Conservation (phyloP, 1,140 invertebrate species). For the Antheraea pernyi region DNA sequence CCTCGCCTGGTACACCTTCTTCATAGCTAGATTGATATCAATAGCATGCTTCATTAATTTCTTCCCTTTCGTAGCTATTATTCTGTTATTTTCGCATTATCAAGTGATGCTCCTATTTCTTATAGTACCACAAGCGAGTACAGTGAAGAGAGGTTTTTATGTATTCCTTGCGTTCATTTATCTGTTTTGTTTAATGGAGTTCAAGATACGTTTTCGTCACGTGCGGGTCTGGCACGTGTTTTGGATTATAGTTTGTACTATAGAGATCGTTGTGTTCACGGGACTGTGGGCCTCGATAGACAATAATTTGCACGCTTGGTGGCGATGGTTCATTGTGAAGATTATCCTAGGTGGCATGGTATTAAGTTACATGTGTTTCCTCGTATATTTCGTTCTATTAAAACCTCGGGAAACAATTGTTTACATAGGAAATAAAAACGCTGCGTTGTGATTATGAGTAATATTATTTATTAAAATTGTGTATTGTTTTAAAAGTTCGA, state of each 20-base stretch:
- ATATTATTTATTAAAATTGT: conserved; percentile 8
- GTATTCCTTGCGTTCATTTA: conserved; percentile 85
- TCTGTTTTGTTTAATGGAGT: conserved; percentile 86
- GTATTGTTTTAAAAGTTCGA: conserved; percentile 10
- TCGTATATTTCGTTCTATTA: conserved; percentile 79
- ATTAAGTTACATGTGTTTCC: conserved; percentile 74
- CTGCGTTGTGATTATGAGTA: not conserved
- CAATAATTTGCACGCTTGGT: conserved; percentile 80
- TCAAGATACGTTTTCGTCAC: conserved; percentile 86
- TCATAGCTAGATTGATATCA: conserved; percentile 83
- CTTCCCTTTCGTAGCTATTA: conserved; percentile 80
- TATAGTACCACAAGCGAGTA: conserved; percentile 80
- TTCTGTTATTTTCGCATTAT: conserved; percentile 81
- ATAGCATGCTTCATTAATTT: conserved; percentile 85
- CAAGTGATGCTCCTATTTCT: conserved; percentile 80
- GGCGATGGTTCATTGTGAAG: conserved; percentile 79
- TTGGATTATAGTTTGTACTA: conserved; percentile 82
- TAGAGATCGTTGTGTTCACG: conserved; percentile 83
- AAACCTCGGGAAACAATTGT: conserved; percentile 79
- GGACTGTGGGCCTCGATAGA: conserved; percentile 82
- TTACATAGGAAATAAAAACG: conserved; percentile 48
- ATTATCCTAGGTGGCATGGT: conserved; percentile 74
- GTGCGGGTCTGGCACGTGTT: conserved; percentile 83
- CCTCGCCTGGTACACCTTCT: conserved; percentile 86
- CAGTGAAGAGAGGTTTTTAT: conserved; percentile 79